Conservation (phyloP, 2,888 invertebrate genomes). For the Amaurobius ferox region DNA sequence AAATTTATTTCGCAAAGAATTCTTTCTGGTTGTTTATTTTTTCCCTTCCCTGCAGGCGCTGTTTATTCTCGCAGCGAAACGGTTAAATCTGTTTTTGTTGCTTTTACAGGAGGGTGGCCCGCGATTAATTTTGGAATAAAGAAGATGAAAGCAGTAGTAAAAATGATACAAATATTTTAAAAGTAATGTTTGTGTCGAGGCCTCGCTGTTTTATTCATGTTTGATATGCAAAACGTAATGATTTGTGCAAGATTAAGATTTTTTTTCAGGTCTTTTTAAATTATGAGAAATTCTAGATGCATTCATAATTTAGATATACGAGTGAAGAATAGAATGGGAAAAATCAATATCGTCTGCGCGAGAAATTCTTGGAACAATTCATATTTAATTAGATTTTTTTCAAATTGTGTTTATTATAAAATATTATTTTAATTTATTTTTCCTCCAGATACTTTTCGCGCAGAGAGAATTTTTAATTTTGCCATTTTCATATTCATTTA, state of each 20-base stretch:
- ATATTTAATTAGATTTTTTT: background rate
- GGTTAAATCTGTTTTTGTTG: conserved; percentile 14
- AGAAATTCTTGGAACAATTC: background rate
- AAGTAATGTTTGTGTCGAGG: background rate
- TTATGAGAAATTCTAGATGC: background rate
- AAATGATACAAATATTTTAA: conserved; percentile 15
- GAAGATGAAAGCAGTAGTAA: background rate
- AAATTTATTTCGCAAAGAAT: conserved; percentile 62
- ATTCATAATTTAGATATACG: background rate
- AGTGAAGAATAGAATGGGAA: background rate
- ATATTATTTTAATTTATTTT: background rate
- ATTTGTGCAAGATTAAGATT: background rate
- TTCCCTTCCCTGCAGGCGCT: background rate
- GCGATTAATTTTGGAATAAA: conserved; percentile 10
- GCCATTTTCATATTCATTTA: too few relatives aligned
- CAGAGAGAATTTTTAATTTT: too few relatives aligned
- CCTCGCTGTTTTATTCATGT: background rate
- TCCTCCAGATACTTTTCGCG: background rate
- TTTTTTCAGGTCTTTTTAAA: background rate
- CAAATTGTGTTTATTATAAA: background rate
- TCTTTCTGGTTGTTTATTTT: conserved; percentile 4
- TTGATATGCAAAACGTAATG: conserved; percentile 6
- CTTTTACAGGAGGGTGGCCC: background rate
- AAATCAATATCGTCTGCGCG: background rate
- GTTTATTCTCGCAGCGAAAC: background rate